Conservation (phyloP, 2,113 vertebrate species). For the Halichoerus grypus region DNA sequence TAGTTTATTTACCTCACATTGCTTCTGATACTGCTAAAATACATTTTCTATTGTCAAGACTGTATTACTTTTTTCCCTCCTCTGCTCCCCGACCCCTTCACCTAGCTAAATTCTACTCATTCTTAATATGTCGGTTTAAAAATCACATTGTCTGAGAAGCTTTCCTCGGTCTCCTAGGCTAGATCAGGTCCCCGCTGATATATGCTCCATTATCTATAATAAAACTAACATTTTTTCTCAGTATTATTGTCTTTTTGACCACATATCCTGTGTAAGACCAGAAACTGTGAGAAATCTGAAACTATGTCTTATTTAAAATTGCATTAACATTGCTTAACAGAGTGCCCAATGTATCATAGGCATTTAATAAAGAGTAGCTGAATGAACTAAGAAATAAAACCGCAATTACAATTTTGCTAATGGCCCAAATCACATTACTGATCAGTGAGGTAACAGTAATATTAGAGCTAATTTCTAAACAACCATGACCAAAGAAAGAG, state of each 20-base stretch:
- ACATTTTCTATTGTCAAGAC: not conserved
- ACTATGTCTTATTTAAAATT: not conserved
- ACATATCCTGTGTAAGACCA: not conserved
- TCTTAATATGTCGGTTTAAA: not conserved
- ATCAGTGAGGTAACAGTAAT: not conserved
- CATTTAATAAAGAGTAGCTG: slow-evolving; percentile 30
- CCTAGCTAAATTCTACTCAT: not conserved
- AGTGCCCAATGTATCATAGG: not conserved
- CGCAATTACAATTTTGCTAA: slow-evolving; percentile 37
- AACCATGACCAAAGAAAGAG: not conserved
- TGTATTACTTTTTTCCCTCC: not conserved
- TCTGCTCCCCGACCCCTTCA: not conserved
- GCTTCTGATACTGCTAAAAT: not conserved
- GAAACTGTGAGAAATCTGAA: not conserved
- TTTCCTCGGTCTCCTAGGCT: not conserved
- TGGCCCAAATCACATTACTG: slow-evolving; percentile 2
- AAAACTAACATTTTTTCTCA: not conserved
- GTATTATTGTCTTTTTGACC: not conserved
- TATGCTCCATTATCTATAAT: not conserved
- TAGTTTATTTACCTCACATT: not conserved
- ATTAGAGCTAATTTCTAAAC: slow-evolving; percentile 45
- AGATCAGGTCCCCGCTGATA: not conserved
- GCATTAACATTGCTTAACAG: not conserved
- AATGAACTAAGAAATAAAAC: not conserved
- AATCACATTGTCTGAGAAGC: not conserved